These are phyloP conservation scores for Hypotaenidia okinawae DNA, from an alignment of 2,797 vertebrate genomes.

Conservation along the genomic window DNA sequence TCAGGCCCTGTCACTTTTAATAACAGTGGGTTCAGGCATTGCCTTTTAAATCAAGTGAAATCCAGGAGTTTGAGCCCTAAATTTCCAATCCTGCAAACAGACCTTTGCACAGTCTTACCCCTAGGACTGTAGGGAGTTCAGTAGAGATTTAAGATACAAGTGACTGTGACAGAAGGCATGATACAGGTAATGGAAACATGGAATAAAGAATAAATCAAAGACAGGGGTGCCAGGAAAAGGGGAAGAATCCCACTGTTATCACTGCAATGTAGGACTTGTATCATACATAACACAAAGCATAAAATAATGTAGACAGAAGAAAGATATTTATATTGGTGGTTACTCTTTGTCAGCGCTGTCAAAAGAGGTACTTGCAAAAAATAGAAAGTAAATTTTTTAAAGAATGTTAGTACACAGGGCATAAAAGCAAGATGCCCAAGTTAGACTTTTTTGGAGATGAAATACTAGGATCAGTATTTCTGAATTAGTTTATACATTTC, in stretches of 20 bases:
- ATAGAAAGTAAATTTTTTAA: background rate
- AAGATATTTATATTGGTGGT: background rate
- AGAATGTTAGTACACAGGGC: background rate
- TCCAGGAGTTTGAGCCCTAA: background rate
- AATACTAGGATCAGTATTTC: background rate
- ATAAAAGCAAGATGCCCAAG: background rate
- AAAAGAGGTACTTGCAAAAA: background rate
- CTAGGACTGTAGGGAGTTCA: background rate
- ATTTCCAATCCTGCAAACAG: background rate
- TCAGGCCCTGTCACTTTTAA: constrained; percentile 25
- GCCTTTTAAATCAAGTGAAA: background rate
- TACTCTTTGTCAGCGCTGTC: background rate
- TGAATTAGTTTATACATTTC: background rate
- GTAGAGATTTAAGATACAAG: background rate
- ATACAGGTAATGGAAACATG: background rate
- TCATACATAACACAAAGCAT: background rate
- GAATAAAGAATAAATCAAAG: background rate
- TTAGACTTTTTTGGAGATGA: background rate
- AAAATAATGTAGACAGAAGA: background rate
- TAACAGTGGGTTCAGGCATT: background rate
- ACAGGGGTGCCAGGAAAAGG: background rate
- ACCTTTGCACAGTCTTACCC: background rate
- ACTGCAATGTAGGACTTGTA: background rate
- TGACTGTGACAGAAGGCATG: background rate
- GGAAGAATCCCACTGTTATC: background rate